Evolutionary conservation across 2,113 vertebrate species (phyloP).

Genomic region (Xyrauchen texanus): DNA sequence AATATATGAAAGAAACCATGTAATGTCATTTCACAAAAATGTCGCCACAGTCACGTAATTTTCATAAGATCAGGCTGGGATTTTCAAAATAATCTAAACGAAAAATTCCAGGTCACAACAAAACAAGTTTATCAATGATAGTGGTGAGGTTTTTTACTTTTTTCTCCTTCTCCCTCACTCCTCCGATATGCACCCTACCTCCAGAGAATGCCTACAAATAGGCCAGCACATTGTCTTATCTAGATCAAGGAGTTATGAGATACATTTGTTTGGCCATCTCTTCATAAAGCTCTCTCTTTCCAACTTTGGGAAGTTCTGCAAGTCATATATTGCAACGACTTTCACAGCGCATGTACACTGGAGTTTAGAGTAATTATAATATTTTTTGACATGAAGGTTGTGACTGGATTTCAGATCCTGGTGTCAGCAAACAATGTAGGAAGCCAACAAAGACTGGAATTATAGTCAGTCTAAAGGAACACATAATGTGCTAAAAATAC

Average conservation of each 20-base stretch:
- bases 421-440: too few species aligned
- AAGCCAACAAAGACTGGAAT: not conserved
- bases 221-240: constrained; percentile 54
- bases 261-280: constrained; percentile 44
- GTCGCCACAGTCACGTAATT: not conserved
- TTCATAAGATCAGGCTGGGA: not conserved
- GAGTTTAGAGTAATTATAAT: not conserved
- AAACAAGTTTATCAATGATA: constrained; percentile 28
- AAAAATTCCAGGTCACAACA: constrained; percentile 18
- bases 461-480: not conserved
- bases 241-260: constrained; percentile 59
- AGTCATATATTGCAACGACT: not conserved
- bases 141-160: not conserved
- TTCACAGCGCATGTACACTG: not conserved
- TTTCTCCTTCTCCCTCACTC: not conserved
- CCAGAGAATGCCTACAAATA: constrained; percentile 46
- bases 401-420: constrained; percentile 6
- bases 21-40: too few species aligned
- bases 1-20: too few species aligned
- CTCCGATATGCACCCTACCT: constrained; percentile 26
- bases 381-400: not conserved
- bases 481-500: not conserved
- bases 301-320: constrained; percentile 18
- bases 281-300: constrained; percentile 36
- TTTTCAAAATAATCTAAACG: not conserved